Base-by-base conservation (phyloP, 2,797 vertebrate species). In the Esox masquinongy region DNA sequence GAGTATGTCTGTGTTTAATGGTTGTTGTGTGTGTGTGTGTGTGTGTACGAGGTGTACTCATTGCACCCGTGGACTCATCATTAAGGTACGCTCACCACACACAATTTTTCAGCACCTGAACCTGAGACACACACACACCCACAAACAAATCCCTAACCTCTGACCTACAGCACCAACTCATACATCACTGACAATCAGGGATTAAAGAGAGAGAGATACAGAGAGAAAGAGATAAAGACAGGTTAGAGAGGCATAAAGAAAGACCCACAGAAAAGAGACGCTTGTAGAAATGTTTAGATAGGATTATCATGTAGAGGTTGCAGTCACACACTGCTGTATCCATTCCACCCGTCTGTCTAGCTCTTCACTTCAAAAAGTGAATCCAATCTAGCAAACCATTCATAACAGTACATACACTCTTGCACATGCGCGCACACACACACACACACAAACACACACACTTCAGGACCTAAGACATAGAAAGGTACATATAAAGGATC, bases 71-170 rank as follows among this genome's bases (percentile, higher is more conserved):
- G 56, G 47, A 78, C 39, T 50, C 49, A 75, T 74, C 85, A 91
- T 88, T 87, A 88, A 77, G 85, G 85, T 85, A 91, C 78, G 88
- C 89, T 91, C 88, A 89, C 79, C 50, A 85, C 88, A 87, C 43
- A 43, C 88, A 90, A 86, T 79, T 72, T 87, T 88, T 86, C 84
- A 88, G 84, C 90, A 90, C 91, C 91, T 89, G 89, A 79, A 90
- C 84, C 89, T 85, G 87, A 82, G 85, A 77, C 75, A 77, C 49
- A 66, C 49, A 66, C 59, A 66, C 47, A 51, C 67, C 68, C 63
- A 4, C 67, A 53, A 26, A 66, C 74, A 47, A 59, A 74, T 76
- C 67, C 67, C 56, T 79, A 83, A 83, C 71, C 81, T 80, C 74
- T 75, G 77, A 85, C 43, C 43, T 43, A 43, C 43, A 9, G 43